These are phyloP conservation scores for Sepiola atlantica DNA, from an alignment of 2,888 invertebrate genomes.

Conservation along the genomic window DNA sequence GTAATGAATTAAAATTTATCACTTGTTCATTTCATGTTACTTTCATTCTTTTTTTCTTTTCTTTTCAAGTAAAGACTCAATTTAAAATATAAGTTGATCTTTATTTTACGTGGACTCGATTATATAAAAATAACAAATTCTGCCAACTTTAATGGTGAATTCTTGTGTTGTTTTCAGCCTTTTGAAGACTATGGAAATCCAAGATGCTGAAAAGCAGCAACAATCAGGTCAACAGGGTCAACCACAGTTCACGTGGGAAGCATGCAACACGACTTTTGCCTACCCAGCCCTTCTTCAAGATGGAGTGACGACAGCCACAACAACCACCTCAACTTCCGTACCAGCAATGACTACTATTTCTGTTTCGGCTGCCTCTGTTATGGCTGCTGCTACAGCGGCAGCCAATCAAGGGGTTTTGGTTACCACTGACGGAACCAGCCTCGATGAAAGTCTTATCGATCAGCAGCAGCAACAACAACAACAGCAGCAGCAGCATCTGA, in stretches of 20 bases:
- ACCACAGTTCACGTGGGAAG: conserved; percentile 37
- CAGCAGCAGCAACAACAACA: background rate
- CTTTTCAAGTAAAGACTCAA: background rate
- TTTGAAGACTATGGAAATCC: conserved; percentile 36
- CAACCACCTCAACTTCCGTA: conserved; percentile 11
- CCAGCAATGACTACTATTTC: conserved; percentile 38
- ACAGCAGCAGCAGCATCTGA: background rate
- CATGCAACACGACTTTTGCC: conserved; percentile 24
- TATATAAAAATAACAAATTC: background rate
- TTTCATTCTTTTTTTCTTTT: too few relatives aligned
- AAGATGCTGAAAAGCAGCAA: conserved; percentile 36
- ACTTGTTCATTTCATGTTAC: too few relatives aligned
- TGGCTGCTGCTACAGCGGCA: background rate
- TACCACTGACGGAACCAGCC: background rate
- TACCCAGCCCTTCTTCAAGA: conserved; percentile 41
- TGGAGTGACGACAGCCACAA: background rate
- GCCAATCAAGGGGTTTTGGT: conserved; percentile 4
- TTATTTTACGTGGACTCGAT: background rate
- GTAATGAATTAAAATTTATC: too few relatives aligned
- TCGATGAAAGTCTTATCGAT: background rate
- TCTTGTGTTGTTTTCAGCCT: background rate
- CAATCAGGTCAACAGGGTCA: background rate
- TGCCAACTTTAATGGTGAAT: background rate
- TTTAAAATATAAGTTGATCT: background rate
- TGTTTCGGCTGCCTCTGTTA: conserved; percentile 33